These are phyloP conservation scores for Trichonephila inaurata DNA, from an alignment of 1,140 invertebrate genomes.

Conservation along the genomic window DNA sequence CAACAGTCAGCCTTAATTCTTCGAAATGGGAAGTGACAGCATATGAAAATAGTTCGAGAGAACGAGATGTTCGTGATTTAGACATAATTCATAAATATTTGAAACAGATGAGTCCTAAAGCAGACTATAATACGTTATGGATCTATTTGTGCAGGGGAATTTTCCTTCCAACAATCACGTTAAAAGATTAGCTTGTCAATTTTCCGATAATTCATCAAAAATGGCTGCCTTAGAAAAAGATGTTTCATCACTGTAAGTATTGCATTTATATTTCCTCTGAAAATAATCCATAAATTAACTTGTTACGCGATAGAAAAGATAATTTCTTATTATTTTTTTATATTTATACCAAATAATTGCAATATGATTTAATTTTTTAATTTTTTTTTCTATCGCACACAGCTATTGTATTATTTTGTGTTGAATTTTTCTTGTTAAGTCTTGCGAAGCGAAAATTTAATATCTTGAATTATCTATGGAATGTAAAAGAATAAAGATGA, in stretches of 20 bases:
- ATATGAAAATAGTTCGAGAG: not conserved
- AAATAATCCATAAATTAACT: too few relatives aligned
- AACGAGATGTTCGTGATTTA: conserved; percentile 72
- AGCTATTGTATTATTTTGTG: too few relatives aligned
- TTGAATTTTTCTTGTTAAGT: too few relatives aligned
- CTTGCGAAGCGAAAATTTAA: too few relatives aligned
- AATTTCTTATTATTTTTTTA: too few relatives aligned
- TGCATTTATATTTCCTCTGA: not conserved
- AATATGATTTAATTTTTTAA: too few relatives aligned
- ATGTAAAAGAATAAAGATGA: too few relatives aligned
- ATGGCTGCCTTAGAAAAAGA: conserved; percentile 78
- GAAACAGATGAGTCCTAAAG: conserved; percentile 77
- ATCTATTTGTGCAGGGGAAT: conserved; percentile 80
- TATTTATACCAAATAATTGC: too few relatives aligned
- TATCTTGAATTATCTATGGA: too few relatives aligned
- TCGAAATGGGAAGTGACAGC: not conserved
- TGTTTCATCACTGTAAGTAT: conserved; percentile 79
- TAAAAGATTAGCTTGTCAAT: conserved; percentile 80
- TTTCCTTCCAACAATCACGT: conserved; percentile 78
- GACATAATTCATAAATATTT: conserved; percentile 78
- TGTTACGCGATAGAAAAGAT: too few relatives aligned
- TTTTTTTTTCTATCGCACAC: too few relatives aligned
- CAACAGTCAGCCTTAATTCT: conserved; percentile 9
- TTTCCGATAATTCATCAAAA: conserved; percentile 80
- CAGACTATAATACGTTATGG: conserved; percentile 79